Evolutionary conservation across 2,888 invertebrate genomes (phyloP).

Genomic region (Andrena camellia): DNA sequence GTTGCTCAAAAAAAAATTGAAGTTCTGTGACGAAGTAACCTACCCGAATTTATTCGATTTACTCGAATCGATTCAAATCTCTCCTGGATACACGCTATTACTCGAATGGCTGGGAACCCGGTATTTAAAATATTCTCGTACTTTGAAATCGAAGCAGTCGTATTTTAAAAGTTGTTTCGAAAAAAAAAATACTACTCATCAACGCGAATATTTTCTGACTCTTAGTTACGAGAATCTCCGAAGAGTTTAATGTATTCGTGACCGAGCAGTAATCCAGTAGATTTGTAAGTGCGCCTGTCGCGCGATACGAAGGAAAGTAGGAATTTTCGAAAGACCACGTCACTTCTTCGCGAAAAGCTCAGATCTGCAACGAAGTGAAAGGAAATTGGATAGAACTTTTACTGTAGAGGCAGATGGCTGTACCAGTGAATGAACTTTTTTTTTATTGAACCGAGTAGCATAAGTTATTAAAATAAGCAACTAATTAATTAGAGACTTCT

Average conservation of each 20-base stretch:
- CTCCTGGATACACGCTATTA: not conserved
- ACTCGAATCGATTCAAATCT: not conserved
- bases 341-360: not conserved
- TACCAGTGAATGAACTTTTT: no score
- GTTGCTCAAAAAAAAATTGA: not conserved
- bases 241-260: not conserved
- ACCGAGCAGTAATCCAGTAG: not conserved
- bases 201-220: not conserved
- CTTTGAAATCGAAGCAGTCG: not conserved
- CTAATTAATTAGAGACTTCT: no score
- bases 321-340: conserved; percentile 4
- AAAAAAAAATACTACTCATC: no score
- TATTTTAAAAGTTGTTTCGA: not conserved
- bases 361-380: conserved; percentile 6
- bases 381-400: not conserved
- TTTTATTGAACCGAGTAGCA: not conserved
- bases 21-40: no score
- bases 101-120: not conserved
- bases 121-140: not conserved
- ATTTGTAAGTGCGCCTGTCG: not conserved
- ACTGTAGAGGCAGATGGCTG: not conserved
- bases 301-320: not conserved
- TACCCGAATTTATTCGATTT: not conserved
- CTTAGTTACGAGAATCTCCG: not conserved
- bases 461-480: no score